Percentiles rank a stretch among this genome's conserved stretches.
These are phyloP conservation scores for Trigoniulus corallinus DNA, from an alignment of 1,140 invertebrate species.

Conservation along the genomic window DNA sequence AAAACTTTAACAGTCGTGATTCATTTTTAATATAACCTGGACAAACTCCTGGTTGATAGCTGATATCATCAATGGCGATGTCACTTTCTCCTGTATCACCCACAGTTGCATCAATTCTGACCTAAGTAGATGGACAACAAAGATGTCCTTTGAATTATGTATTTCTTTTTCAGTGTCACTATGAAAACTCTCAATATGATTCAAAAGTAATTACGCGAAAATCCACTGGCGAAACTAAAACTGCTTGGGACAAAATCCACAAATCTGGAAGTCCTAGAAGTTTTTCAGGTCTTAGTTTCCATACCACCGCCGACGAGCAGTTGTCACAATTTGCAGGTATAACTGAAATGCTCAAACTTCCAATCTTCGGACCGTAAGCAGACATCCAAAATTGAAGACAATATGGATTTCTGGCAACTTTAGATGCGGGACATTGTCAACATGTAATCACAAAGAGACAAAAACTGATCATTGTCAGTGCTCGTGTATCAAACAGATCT, in stretches of 20 bases:
- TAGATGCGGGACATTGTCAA: background rate
- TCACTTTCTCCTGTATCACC: background rate
- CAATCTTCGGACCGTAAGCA: slow-evolving; percentile 1
- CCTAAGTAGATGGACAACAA: background rate
- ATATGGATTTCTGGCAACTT: background rate
- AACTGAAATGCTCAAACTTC: background rate
- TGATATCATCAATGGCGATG: slow-evolving; percentile 8
- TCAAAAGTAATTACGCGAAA: background rate
- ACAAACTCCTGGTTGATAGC: slow-evolving; percentile 5
- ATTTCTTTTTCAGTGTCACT: too few species aligned
- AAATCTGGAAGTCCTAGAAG: background rate
- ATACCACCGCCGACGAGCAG: background rate
- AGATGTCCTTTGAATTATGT: too few species aligned
- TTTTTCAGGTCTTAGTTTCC: background rate
- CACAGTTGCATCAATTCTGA: slow-evolving; percentile 4
- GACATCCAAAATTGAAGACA: slow-evolving; percentile 7
- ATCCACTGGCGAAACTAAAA: background rate
- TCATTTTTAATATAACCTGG: background rate
- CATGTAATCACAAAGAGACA: too few species aligned
- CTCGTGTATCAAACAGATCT: too few species aligned
- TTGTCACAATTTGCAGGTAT: background rate
- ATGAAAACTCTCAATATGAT: too few species aligned
- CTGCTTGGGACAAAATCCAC: background rate
- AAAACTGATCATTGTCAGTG: too few species aligned
- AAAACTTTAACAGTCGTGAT: background rate